phyloP scores from a whole-genome alignment of 2,888 invertebrate genomes.

The Enchytraeus crypticus region DNA sequence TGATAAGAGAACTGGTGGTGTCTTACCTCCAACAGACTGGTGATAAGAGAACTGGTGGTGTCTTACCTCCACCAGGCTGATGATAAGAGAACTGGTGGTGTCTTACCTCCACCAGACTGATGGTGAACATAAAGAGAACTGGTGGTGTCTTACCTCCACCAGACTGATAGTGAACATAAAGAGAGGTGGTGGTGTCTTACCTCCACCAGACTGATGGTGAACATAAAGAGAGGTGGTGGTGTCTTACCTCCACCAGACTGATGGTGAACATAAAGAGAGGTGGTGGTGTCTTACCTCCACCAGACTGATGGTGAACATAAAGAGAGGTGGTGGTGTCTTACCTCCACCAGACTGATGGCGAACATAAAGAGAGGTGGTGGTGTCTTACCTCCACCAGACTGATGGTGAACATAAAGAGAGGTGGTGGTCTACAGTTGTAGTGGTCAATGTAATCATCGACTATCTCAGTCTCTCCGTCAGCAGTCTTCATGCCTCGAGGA shows the following conservation, averaged over 20 bases:
- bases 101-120: too few species aligned
- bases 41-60: too few species aligned
- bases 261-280: constrained; percentile 86
- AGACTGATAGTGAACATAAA: constrained; percentile 83
- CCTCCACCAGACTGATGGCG: constrained; percentile 76
- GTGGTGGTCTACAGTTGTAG: constrained; percentile 81
- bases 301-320: too few species aligned
- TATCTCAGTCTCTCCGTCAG: constrained; percentile 33
- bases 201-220: constrained; percentile 77
- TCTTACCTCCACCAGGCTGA: too few species aligned
- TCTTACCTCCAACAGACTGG: too few species aligned
- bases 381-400: constrained; percentile 75
- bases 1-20: too few species aligned
- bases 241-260: constrained; percentile 71
- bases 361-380: constrained; percentile 69
- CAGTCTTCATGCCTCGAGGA: constrained; percentile 33
- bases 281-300: too few species aligned
- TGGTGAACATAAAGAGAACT: too few species aligned
- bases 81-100: too few species aligned
- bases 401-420: constrained; percentile 81
- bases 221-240: constrained; percentile 85
- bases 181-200: constrained; percentile 59
- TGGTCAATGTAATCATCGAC: constrained; percentile 71
- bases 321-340: constrained; percentile 48
- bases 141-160: constrained; percentile 75